A percentile compares a stretch with the other conserved stretches of the same genome.
phyloP scores from a whole-genome alignment of 2,888 invertebrate genomes.

The Noctua janthina region DNA sequence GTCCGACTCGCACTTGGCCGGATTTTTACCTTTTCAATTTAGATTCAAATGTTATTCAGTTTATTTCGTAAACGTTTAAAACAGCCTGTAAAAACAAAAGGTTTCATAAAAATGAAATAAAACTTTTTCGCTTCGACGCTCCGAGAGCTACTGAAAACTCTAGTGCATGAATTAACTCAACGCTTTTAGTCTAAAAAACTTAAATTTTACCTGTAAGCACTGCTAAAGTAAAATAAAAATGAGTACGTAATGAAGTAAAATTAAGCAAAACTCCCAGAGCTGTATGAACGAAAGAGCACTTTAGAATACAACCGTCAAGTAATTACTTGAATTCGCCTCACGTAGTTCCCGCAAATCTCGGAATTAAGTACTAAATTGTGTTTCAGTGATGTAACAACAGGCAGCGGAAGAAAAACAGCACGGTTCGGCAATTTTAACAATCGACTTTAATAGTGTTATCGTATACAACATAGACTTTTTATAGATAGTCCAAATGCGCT shows the following conservation, averaged over 20 bases:
- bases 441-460: slow-evolving; percentile 15
- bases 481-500: background rate
- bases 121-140: background rate
- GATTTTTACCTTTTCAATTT: background rate
- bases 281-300: slow-evolving; percentile 29
- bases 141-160: background rate
- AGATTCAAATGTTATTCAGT: background rate
- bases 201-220: slow-evolving; percentile 11
- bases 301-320: slow-evolving; percentile 38
- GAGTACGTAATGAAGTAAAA: slow-evolving; percentile 45
- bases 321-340: slow-evolving; percentile 58
- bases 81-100: background rate
- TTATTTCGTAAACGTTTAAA: background rate
- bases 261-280: slow-evolving; percentile 36
- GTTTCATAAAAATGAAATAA: background rate
- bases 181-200: background rate
- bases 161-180: slow-evolving; percentile 16
- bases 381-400: slow-evolving; percentile 27
- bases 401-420: slow-evolving; percentile 29
- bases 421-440: slow-evolving; percentile 11
- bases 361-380: slow-evolving; percentile 53
- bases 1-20: no score
- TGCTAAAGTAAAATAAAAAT: slow-evolving; percentile 16
- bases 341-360: slow-evolving; percentile 40
- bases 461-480: background rate